Conservation (phyloP, 2,113 vertebrate genomes). For the Lanius collurio region DNA sequence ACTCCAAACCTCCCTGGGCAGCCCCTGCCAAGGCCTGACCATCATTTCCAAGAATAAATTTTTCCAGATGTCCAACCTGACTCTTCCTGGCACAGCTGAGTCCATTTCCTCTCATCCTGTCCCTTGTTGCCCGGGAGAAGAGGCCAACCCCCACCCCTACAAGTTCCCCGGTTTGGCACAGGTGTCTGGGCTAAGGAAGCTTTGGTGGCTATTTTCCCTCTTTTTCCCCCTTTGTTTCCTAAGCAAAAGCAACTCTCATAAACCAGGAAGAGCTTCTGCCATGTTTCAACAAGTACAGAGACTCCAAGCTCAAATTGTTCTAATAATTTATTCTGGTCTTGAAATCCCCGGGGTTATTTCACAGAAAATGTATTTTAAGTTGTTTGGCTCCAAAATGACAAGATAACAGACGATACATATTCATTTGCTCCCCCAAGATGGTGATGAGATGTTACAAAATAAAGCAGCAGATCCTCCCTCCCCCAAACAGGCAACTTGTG, state of each 20-base stretch:
- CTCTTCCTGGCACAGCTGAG: neutral
- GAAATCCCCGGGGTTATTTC: constrained; percentile 50
- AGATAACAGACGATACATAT: constrained; percentile 54
- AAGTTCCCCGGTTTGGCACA: neutral
- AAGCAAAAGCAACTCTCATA: neutral
- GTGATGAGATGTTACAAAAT: constrained; percentile 38
- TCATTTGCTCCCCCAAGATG: constrained; percentile 33
- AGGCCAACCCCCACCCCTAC: neutral
- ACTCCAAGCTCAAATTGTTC: constrained; percentile 16
- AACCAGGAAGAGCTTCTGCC: neutral
- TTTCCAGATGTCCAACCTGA: rapidly evolving
- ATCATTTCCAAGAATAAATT: rapidly evolving
- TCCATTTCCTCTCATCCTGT: neutral
- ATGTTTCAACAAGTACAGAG: neutral
- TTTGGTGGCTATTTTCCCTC: neutral
- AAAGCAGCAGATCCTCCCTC: constrained; percentile 21
- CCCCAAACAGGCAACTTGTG: neutral
- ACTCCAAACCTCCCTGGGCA: neutral
- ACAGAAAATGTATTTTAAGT: constrained; percentile 53
- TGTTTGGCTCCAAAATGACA: constrained; percentile 31
- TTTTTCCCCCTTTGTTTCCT: neutral
- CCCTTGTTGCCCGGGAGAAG: neutral
- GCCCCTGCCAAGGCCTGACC: rapidly evolving
- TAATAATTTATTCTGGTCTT: constrained; percentile 54
- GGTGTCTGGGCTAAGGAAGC: neutral